Evolutionary conservation across 2,113 vertebrate species (phyloP), one percentile per base, ranked within the genome.

Genomic region (Cricetomys ansorgei): DNA sequence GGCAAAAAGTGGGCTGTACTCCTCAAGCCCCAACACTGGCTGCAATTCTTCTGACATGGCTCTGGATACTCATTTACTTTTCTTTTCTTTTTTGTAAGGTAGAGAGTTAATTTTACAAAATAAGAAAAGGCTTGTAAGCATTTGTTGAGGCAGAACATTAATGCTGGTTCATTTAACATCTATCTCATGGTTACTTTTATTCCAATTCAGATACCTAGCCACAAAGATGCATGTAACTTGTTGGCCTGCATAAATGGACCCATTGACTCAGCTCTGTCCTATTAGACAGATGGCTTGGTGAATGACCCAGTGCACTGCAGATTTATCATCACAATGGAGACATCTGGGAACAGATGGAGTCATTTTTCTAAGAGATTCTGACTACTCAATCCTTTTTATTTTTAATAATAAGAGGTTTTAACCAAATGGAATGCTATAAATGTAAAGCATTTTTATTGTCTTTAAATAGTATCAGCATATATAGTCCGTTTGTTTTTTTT

Each of bases 101-200:
- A 91, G 57, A 31, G 59, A 72, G 34, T 0, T 88, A 94, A 57
- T 37, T 94, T 94, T 88, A 75, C 7, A 59, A 57, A 84, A 88
- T 92, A 92, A 96, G 55, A 77, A 75, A 84, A 85, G 10, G 72
- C 76, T 94, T 91, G 10, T 89, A 73, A 79, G 17, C 16, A 62
- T 90, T 64, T 93, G 31, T 72, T 85, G 31, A 45, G 53, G 83
- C 40, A n/a, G 37, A 31, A 62, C n/a, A 85, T 95, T 69, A 88
- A 34, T 85, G 48, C 12, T 85, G 50, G n/a, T 53, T 69, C 15
- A 37, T 45, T 80, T 64, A 64, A 80, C n/a, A 64, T 91, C 89
- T 88, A 77, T 45, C 4, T 91, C 13, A 31, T 91, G 88, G 40
- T 89, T 95, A 92, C 76, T 96, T 94, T 37, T 86, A 76, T 93